These are phyloP conservation scores for Carduelis carduelis DNA, from an alignment of 2,797 vertebrate genomes.

Conservation along the genomic window DNA sequence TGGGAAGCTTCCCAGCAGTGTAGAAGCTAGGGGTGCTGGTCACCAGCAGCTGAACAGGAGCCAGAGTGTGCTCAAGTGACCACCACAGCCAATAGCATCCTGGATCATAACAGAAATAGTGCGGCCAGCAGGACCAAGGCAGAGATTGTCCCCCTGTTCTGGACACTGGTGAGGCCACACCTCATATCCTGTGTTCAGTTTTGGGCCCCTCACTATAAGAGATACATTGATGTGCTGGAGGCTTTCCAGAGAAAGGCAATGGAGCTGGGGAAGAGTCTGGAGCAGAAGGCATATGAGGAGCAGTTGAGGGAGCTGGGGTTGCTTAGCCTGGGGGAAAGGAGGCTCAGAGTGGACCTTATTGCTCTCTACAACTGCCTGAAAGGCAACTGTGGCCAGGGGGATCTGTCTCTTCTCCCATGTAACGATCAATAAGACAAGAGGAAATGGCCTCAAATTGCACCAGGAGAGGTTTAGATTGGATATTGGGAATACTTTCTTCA, in stretches of 20 bases:
- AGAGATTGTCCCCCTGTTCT: neutral
- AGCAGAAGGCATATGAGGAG: neutral
- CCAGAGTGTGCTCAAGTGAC: neutral
- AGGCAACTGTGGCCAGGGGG: neutral
- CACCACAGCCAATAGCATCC: neutral
- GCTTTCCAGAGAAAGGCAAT: neutral
- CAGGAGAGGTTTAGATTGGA: neutral
- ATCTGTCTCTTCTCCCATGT: neutral
- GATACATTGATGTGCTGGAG: neutral
- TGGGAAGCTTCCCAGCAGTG: neutral
- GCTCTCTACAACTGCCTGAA: neutral
- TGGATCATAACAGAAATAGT: neutral
- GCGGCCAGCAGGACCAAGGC: neutral
- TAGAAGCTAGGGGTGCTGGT: neutral
- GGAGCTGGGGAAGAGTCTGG: neutral
- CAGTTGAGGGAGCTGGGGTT: neutral
- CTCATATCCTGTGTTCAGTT: neutral
- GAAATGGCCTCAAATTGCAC: neutral
- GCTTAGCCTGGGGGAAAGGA: neutral
- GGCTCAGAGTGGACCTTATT: neutral
- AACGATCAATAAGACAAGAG: neutral
- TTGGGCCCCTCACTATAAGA: neutral
- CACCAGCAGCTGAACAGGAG: neutral
- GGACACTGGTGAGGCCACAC: neutral
- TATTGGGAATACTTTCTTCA: neutral